phyloP scores from a whole-genome alignment of 2,797 vertebrate species.

The Arremon brunneinucha region DNA sequence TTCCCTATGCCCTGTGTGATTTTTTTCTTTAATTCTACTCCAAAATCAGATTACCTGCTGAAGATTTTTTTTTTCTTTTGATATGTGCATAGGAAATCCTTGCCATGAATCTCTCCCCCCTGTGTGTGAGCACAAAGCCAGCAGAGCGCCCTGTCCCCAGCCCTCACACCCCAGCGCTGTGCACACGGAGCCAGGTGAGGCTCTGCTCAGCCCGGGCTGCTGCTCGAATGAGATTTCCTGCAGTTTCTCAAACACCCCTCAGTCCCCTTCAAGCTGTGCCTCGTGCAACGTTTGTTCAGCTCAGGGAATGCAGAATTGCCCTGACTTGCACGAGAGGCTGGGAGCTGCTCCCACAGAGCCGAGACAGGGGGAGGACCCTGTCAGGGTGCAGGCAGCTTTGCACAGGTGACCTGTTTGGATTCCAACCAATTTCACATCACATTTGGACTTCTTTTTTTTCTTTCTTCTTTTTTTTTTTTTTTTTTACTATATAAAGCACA shows the following conservation, averaged over 20 bases:
- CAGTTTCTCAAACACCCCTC: neutral
- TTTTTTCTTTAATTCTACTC: neutral
- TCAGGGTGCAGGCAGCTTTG: neutral
- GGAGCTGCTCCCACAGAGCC: neutral
- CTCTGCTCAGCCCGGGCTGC: neutral
- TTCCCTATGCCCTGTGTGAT: neutral
- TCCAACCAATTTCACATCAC: neutral
- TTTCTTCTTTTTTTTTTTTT: neutral
- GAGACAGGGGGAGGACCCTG: neutral
- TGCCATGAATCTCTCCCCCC: neutral
- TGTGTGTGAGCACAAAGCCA: neutral
- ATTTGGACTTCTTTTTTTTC: neutral
- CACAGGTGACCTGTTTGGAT: neutral
- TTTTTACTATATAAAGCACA: neutral
- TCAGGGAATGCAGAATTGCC: constrained; percentile 14
- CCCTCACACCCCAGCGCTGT: neutral
- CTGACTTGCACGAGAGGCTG: constrained; percentile 2
- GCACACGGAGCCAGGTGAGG: neutral
- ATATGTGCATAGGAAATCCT: neutral
- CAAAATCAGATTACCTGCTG: neutral
- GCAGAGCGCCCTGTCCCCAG: neutral
- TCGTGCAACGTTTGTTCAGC: neutral
- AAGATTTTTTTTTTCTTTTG: neutral
- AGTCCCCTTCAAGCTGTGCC: neutral
- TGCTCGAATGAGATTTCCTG: neutral